Conservation (phyloP, 2,797 vertebrate genomes). For the Poecilia wingei region DNA sequence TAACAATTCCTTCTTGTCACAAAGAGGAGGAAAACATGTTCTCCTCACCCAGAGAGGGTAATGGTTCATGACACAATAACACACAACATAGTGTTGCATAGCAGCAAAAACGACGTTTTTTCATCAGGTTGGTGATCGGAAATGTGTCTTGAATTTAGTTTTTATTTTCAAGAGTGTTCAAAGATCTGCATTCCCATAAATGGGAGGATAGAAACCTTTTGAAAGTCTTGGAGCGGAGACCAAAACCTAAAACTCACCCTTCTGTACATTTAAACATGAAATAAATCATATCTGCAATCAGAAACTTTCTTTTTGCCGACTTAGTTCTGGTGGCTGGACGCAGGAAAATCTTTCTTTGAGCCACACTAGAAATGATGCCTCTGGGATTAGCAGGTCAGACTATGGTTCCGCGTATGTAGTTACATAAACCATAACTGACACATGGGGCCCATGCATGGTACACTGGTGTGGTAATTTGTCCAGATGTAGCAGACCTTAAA, state of each 20-base stretch:
- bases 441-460: constrained; percentile 61
- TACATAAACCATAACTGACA: constrained; percentile 70
- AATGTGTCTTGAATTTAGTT: constrained; percentile 15
- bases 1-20: constrained; percentile 86
- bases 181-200: background rate
- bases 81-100: constrained; percentile 48
- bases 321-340: constrained; percentile 24
- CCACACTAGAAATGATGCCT: constrained; percentile 56
- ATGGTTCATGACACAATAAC: constrained; percentile 70
- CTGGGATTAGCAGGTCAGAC: constrained; percentile 58
- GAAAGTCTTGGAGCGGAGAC: constrained; percentile 17
- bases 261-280: constrained; percentile 12
- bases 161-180: constrained; percentile 24
- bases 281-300: constrained; percentile 45
- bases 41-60: constrained; percentile 66
- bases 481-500: constrained; percentile 70
- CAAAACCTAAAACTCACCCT: constrained; percentile 29
- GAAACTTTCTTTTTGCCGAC: constrained; percentile 33
- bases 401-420: constrained; percentile 55
- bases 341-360: constrained; percentile 54
- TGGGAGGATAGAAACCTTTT: constrained; percentile 11
- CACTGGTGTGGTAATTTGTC: constrained; percentile 66
- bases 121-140: constrained; percentile 27
- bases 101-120: constrained; percentile 32
- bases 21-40: constrained; percentile 76